Evolutionary conservation across 2,888 invertebrate genomes (phyloP), one percentile per base, ranked within the genome.

Genomic region (Drosophila recens): DNA sequence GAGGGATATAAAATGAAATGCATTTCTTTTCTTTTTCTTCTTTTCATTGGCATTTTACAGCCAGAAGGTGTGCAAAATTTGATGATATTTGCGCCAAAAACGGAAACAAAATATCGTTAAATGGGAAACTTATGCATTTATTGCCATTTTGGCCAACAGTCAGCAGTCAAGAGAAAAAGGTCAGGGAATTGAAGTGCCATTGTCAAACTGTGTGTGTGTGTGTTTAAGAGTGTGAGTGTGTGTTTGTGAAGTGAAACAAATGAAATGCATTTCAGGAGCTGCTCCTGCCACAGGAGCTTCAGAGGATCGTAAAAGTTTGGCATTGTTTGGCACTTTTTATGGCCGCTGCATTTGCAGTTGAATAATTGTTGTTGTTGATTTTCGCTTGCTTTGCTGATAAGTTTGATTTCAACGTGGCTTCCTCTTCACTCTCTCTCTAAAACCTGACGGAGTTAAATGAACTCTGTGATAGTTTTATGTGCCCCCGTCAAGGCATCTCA

Each of bases 71-170:
- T 65, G 82, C 63, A 49, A 53, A 56, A 74, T 61, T 70, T 62
- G 61, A 69, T 69, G 70, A 62, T 54, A 54, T 57, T 62, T 63
- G 57, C 42, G 46, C 36, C 36, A 66, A 49, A 62, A 80, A 73
- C 75, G 75, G 62, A 72, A 85, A 87, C 85, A 86, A 82, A 87
- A 87, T 87, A 83, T 80, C 87, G 86, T 87, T 88, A 88, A 88
- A 86, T 75, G 73, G 74, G 53, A 79, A 88, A 83, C 87, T 88
- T 87, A 83, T 87, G 86, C 88, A 87, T 88, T 87, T 86, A 88
- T 88, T 83, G 79, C 72, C 68, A 51, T 71, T 68, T 71, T 63
- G 65, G 64, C 67, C 53, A 74, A 53, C 56, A 63, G 49, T 51
- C 59, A 13, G 27, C 27, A 27, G 27, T 27, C 27, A 8, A 57